Conservation (phyloP, 2,888 invertebrate genomes). For the Spicauda simplicius region DNA sequence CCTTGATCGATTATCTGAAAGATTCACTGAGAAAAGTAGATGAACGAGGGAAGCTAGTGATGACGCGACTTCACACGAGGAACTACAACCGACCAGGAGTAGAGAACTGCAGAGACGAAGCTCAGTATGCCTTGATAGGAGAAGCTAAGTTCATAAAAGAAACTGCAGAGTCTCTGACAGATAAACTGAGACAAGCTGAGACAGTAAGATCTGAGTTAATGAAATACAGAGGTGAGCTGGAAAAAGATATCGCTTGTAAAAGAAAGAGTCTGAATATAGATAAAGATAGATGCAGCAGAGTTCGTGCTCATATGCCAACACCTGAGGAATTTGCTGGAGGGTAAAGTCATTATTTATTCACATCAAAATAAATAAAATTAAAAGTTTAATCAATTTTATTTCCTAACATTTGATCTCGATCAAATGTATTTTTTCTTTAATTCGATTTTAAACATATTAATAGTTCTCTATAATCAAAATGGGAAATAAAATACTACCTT, state of each 20-base stretch:
- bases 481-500: no score
- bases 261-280: conserved; percentile 89
- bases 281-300: conserved; percentile 84
- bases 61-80: conserved; percentile 91
- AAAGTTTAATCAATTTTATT: background rate
- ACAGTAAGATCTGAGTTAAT: conserved; percentile 78
- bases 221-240: conserved; percentile 86
- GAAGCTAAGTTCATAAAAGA: conserved; percentile 88
- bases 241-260: conserved; percentile 89
- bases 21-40: conserved; percentile 89
- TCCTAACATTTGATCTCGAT: background rate
- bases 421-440: no score
- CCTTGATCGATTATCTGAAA: conserved; percentile 88
- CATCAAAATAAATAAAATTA: background rate
- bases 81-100: conserved; percentile 89
- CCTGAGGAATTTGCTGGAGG: conserved; percentile 86
- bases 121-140: conserved; percentile 90
- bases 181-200: conserved; percentile 87
- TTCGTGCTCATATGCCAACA: conserved; percentile 88
- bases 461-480: no score
- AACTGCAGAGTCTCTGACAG: conserved; percentile 74
- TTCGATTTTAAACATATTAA: no score
- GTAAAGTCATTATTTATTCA: conserved; percentile 37
- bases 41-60: conserved; percentile 91
- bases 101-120: conserved; percentile 93